Evolutionary conservation across 2,888 invertebrate species (phyloP).

Genomic region (Dynastes maya): DNA sequence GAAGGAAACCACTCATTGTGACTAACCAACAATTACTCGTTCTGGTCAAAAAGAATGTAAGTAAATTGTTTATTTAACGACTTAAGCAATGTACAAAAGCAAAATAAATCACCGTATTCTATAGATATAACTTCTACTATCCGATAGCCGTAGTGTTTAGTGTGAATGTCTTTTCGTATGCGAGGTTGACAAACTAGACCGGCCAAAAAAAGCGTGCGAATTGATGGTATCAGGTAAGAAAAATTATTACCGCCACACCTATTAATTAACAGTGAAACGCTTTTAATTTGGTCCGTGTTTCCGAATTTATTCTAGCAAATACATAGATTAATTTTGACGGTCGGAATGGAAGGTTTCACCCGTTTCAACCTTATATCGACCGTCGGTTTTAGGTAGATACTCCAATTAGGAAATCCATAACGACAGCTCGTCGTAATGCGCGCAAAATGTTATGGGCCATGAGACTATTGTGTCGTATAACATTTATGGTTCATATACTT

Average conservation of each 20-base stretch:
- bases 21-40: too few relatives aligned
- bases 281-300: slow-evolving; percentile 33
- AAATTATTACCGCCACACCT: slow-evolving; percentile 31
- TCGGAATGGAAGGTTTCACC: slow-evolving; percentile 3
- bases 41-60: too few relatives aligned
- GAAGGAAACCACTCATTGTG: too few relatives aligned
- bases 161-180: slow-evolving; percentile 23
- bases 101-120: slow-evolving; percentile 22
- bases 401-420: slow-evolving; percentile 45
- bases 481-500: slow-evolving; percentile 46
- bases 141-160: background rate
- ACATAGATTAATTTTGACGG: slow-evolving; percentile 35
- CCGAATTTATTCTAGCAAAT: slow-evolving; percentile 28
- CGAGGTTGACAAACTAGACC: background rate
- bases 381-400: slow-evolving; percentile 17
- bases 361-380: background rate
- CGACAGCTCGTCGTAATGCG: slow-evolving; percentile 22
- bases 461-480: slow-evolving; percentile 37
- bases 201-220: background rate
- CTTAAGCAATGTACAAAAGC: too few relatives aligned
- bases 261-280: slow-evolving; percentile 39
- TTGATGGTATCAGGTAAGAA: slow-evolving; percentile 11
- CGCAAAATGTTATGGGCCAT: slow-evolving; percentile 33
- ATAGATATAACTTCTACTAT: slow-evolving; percentile 32
- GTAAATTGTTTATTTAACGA: too few relatives aligned